Percentiles rank a stretch among this genome's conserved stretches.
Conservation (phyloP, 2,113 vertebrate species). For the Nannospalax galili region DNA sequence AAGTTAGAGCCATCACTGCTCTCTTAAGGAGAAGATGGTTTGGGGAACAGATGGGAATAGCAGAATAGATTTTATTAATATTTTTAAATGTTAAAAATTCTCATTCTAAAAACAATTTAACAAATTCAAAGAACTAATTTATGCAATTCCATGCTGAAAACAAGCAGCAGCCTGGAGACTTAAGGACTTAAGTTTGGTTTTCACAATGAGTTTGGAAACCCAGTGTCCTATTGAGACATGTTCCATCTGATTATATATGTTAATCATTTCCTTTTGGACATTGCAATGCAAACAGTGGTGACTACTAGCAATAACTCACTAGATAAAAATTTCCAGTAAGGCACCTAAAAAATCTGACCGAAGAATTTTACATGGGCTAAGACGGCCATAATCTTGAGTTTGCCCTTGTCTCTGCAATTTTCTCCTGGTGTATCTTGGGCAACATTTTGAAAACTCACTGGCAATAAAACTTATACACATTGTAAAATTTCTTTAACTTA, state of each 20-base stretch:
- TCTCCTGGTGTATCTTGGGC: background rate
- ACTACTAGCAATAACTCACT: background rate
- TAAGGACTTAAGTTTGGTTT: background rate
- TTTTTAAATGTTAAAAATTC: slow-evolving; percentile 69
- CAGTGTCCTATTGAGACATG: background rate
- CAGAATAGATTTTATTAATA: slow-evolving; percentile 72
- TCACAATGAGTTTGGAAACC: background rate
- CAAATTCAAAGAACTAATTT: slow-evolving; percentile 35
- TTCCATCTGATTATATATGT: background rate
- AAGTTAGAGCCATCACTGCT: slow-evolving; percentile 43
- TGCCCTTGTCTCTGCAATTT: background rate
- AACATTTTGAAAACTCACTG: background rate
- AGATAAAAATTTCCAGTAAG: background rate
- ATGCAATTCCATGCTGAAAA: slow-evolving; percentile 52
- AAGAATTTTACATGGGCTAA: background rate
- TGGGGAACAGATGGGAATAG: slow-evolving; percentile 70
- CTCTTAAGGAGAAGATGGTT: slow-evolving; percentile 48
- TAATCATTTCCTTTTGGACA: background rate
- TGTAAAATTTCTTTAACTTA: background rate
- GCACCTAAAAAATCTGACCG: background rate
- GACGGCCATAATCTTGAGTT: background rate
- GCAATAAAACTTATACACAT: background rate
- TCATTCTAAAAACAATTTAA: slow-evolving; percentile 54
- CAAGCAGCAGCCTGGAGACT: slow-evolving; percentile 32
- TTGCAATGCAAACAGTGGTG: background rate